Evolutionary conservation across 2,113 vertebrate genomes (phyloP).

Genomic region (Ornithorhynchus anatinus): DNA sequence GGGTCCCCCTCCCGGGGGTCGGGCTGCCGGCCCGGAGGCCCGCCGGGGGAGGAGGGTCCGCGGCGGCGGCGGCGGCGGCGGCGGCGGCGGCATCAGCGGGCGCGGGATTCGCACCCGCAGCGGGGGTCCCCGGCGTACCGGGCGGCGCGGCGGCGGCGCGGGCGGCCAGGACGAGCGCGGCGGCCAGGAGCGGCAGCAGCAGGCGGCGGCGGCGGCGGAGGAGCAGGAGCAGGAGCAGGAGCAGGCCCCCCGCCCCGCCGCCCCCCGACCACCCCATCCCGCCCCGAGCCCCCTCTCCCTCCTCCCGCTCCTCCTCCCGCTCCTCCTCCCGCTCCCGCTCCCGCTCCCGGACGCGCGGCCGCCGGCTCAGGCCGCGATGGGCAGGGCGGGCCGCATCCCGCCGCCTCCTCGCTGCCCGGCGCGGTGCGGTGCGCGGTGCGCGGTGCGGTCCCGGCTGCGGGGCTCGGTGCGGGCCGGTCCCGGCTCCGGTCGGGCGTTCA

Average conservation of each 20-base stretch:
- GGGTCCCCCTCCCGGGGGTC: background rate
- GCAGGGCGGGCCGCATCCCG: background rate
- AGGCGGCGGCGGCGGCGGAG: background rate
- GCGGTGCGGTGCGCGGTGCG: constrained; percentile 41
- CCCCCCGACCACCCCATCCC: too few relatives aligned
- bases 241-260: background rate
- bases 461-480: background rate
- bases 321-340: background rate
- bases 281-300: background rate
- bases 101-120: too few relatives aligned
- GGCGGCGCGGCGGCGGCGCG: background rate
- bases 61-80: background rate
- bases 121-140: background rate
- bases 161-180: background rate
- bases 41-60: too few relatives aligned
- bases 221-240: background rate
- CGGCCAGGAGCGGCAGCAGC: background rate
- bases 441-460: constrained; percentile 29
- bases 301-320: too few relatives aligned
- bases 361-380: background rate
- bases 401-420: constrained; percentile 49
- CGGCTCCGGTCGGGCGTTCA: background rate
- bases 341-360: background rate
- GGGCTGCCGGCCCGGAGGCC: background rate
- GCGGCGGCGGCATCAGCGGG: background rate